A percentile compares a stretch with the other conserved stretches of the same genome.
Conservation (phyloP, 2,888 invertebrate genomes). For the Cyclophora punctaria region DNA sequence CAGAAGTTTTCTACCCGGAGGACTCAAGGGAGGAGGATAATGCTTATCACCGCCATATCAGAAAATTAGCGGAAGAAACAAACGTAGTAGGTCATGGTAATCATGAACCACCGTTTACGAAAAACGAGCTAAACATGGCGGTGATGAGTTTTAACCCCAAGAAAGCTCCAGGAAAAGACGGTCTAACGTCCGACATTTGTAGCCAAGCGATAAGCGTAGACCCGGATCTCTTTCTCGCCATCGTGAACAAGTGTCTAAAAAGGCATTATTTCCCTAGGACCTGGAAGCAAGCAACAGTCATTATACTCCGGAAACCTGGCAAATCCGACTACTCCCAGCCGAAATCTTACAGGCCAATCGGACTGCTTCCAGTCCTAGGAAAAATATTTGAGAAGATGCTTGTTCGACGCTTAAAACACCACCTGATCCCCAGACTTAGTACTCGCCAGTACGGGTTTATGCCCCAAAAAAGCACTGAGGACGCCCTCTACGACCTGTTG, state of each 20-base stretch:
- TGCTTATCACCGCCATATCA: background rate
- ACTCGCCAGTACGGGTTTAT: background rate
- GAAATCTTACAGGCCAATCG: constrained; percentile 7
- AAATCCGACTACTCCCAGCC: constrained; percentile 1
- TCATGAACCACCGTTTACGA: background rate
- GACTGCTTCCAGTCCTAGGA: constrained; percentile 5
- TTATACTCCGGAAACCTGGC: constrained; percentile 3
- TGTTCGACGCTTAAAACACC: background rate
- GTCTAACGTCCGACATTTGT: constrained; percentile 15
- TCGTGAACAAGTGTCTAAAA: constrained; percentile 5
- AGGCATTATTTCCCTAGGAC: background rate
- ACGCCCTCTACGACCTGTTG: background rate
- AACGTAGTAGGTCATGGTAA: background rate
- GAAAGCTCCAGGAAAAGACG: constrained; percentile 7
- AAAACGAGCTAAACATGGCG: background rate
- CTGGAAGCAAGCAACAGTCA: constrained; percentile 6
- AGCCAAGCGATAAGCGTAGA: constrained; percentile 4
- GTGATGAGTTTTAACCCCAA: constrained; percentile 2
- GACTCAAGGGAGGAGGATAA: background rate
- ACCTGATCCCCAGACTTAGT: background rate
- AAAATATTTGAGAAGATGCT: constrained; percentile 5
- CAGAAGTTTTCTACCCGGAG: constrained; percentile 1
- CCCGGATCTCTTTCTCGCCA: background rate
- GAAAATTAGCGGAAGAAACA: background rate
- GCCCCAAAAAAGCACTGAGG: background rate